A percentile compares a stretch with the other conserved stretches of the same genome.
phyloP scores from a whole-genome alignment of 2,888 invertebrate genomes.

The Stegana nigrithorax region DNA sequence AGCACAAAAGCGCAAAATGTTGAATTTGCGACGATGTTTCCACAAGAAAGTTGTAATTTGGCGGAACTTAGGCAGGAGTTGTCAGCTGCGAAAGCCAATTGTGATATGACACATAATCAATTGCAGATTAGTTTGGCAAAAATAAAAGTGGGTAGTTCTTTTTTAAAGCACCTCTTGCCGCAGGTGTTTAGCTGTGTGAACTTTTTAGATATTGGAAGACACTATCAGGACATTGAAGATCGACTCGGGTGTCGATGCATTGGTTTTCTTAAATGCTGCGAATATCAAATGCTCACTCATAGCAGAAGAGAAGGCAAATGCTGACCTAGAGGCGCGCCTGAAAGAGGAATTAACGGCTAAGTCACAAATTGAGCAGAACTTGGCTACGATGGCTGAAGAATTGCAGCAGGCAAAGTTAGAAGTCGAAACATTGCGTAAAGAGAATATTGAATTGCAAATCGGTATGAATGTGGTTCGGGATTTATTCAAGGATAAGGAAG shows the following conservation, averaged over 20 bases:
- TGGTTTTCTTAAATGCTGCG: not conserved
- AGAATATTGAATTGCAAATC: not conserved
- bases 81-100: not conserved
- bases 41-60: not conserved
- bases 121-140: constrained; percentile 1
- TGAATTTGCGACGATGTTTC: too few species aligned
- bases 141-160: not conserved
- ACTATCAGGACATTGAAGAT: not conserved
- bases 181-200: not conserved
- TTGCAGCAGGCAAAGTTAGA: not conserved
- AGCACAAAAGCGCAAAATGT: not conserved
- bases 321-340: not conserved
- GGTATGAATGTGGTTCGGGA: not conserved
- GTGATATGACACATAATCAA: not conserved
- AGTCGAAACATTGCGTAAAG: not conserved
- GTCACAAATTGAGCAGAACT: too few species aligned
- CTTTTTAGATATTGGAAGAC: not conserved
- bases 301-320: not conserved
- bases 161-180: not conserved
- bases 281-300: not conserved
- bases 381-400: not conserved
- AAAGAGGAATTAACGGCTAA: not conserved
- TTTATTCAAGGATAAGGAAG: constrained; percentile 3
- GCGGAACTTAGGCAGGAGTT: not conserved
- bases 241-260: not conserved